phyloP scores from a whole-genome alignment of 2,113 vertebrate species.

The Corythornis madagascariensis region DNA sequence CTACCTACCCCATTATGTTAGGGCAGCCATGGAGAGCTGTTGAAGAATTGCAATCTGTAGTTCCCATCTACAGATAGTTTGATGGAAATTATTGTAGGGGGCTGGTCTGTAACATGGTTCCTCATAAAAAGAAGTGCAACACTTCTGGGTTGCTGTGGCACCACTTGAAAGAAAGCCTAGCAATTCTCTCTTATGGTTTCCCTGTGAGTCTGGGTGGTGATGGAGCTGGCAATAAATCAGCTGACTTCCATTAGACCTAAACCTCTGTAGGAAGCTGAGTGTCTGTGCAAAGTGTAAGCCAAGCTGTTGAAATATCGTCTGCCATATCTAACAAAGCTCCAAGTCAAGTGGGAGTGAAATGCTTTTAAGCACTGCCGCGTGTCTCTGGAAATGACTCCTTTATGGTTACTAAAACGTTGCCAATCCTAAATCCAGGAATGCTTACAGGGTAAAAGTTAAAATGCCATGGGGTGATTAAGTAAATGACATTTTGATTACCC shows the following conservation, averaged over 20 bases:
- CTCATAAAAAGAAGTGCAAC: neutral
- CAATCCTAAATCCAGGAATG: conserved; percentile 30
- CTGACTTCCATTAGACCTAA: neutral
- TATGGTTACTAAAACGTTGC: conserved; percentile 15
- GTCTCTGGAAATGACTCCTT: conserved; percentile 5
- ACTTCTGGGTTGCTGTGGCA: conserved; percentile 32
- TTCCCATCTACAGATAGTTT: neutral
- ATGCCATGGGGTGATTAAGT: neutral
- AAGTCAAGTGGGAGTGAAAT: neutral
- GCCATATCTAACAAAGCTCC: neutral
- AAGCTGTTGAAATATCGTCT: conserved; percentile 16
- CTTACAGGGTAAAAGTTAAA: conserved; percentile 35
- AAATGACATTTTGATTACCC: neutral
- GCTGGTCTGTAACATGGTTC: conserved; percentile 12
- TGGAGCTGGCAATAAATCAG: neutral
- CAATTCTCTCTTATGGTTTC: neutral
- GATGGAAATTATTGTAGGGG: neutral
- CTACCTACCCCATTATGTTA: neutral
- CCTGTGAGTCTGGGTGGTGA: neutral
- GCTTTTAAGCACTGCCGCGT: neutral
- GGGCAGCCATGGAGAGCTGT: neutral
- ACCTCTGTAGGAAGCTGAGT: neutral
- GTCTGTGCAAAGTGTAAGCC: neutral
- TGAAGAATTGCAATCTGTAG: neutral
- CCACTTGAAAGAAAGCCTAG: conserved; percentile 1